These are phyloP conservation scores for Macroramphosus scolopax DNA, from an alignment of 2,797 vertebrate genomes.

Conservation along the genomic window DNA sequence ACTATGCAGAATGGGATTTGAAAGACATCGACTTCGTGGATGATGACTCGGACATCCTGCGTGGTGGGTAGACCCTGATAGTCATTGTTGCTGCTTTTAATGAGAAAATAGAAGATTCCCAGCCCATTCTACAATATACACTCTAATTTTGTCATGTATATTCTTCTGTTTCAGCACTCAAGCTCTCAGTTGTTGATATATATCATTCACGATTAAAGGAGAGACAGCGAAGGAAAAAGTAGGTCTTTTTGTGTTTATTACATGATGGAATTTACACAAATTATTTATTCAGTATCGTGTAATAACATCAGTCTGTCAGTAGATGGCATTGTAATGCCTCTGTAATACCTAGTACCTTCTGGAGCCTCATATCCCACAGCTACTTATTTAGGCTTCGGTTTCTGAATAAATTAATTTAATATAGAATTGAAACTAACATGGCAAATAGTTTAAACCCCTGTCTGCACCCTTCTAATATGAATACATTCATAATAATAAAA, in stretches of 20 bases:
- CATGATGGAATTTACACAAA: neutral
- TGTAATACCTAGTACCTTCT: neutral
- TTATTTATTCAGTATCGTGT: conserved; percentile 14
- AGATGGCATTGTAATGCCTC: conserved; percentile 52
- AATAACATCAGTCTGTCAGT: conserved; percentile 33
- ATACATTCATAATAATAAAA: conserved; percentile 23
- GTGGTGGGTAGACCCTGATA: conserved; percentile 76
- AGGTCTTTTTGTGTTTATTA: conserved; percentile 63
- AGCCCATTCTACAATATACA: too few species aligned
- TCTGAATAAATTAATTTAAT: conserved; percentile 23
- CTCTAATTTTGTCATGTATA: neutral
- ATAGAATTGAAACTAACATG: conserved; percentile 20
- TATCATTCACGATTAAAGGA: conserved; percentile 98
- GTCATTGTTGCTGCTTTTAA: neutral
- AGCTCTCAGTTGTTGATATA: conserved; percentile 97
- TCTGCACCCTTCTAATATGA: conserved; percentile 17
- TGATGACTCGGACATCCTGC: conserved; percentile 96
- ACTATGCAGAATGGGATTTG: conserved; percentile 99
- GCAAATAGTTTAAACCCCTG: conserved; percentile 11
- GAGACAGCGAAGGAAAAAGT: conserved; percentile 96
- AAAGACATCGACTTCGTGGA: conserved; percentile 99
- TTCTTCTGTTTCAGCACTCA: conserved; percentile 83
- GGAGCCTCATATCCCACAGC: neutral
- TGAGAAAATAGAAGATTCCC: too few species aligned
- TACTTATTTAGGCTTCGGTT: conserved; percentile 18